Evolutionary conservation across 2,888 invertebrate species (phyloP).

Genomic region (Parasteatoda lunata): DNA sequence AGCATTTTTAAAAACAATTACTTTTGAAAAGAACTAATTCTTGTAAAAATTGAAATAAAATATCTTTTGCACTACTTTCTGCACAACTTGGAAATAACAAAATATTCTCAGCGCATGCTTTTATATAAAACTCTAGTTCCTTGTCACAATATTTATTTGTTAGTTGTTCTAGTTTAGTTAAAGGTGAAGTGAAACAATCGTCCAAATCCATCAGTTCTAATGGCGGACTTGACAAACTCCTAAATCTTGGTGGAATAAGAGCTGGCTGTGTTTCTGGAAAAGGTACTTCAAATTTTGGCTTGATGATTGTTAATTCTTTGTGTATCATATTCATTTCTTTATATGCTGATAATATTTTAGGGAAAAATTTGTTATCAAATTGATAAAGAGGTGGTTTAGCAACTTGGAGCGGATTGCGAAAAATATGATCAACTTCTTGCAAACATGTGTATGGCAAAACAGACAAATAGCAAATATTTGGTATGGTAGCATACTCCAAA

Average conservation of each 20-base stretch:
- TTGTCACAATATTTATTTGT: too few relatives aligned
- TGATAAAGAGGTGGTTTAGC: slow-evolving; percentile 76
- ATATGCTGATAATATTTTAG: slow-evolving; percentile 77
- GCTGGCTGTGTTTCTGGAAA: slow-evolving; percentile 74
- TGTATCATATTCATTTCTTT: slow-evolving; percentile 90
- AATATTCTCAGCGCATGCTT: too few relatives aligned
- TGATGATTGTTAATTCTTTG: slow-evolving; percentile 91
- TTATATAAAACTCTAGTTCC: too few relatives aligned
- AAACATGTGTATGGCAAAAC: slow-evolving; percentile 87
- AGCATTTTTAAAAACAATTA: too few relatives aligned
- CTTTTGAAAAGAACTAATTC: too few relatives aligned
- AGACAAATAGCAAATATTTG: slow-evolving; percentile 87
- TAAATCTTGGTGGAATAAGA: neutral
- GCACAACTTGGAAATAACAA: too few relatives aligned
- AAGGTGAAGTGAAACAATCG: too few relatives aligned
- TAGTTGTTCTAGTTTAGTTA: too few relatives aligned
- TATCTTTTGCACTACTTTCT: too few relatives aligned
- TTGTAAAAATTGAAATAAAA: too few relatives aligned
- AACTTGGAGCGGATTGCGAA: slow-evolving; percentile 84
- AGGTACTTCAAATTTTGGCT: slow-evolving; percentile 97
- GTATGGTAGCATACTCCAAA: slow-evolving; percentile 91
- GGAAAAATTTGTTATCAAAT: slow-evolving; percentile 74
- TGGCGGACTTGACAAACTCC: too few relatives aligned
- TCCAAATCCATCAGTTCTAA: too few relatives aligned
- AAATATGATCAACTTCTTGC: slow-evolving; percentile 81